A percentile compares a stretch with the other conserved stretches of the same genome.
Conservation (phyloP, 2,113 vertebrate genomes). For the Oreochromis spilurus region DNA sequence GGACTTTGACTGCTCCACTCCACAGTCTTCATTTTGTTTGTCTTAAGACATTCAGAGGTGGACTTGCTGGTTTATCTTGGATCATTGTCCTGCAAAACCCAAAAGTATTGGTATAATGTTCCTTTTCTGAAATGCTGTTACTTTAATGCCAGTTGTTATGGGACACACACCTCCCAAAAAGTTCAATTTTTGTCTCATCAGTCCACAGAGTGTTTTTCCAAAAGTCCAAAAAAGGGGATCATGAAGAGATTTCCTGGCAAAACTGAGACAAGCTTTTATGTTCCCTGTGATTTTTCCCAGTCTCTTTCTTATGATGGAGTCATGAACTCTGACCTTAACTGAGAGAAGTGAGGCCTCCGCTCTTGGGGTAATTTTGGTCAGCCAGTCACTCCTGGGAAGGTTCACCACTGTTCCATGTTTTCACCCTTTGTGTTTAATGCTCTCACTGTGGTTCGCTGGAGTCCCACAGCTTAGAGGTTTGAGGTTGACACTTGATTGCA, state of each 20-base stretch:
- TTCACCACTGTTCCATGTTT: neutral
- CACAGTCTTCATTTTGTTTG: neutral
- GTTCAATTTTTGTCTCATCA: neutral
- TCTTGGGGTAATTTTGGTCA: rapidly evolving
- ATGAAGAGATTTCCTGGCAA: neutral
- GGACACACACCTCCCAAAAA: neutral
- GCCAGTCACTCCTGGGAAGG: neutral
- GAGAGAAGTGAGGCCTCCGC: neutral
- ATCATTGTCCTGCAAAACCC: neutral
- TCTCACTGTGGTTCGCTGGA: rapidly evolving
- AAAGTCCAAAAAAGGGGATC: neutral
- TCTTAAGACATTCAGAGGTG: neutral
- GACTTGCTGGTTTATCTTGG: neutral
- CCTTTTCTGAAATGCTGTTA: neutral
- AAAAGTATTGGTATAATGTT: neutral
- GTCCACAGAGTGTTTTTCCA: neutral
- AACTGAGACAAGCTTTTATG: rapidly evolving
- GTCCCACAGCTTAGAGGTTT: neutral
- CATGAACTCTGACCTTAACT: neutral
- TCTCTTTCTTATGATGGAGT: neutral
- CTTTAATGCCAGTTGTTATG: neutral
- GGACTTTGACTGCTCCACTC: neutral
- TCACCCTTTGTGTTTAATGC: neutral
- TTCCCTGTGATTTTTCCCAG: neutral
- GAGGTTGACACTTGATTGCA: neutral